These are phyloP conservation scores for Sinodicranocentrus sp. DNA, from an alignment of 2,888 invertebrate species.

Conservation along the genomic window DNA sequence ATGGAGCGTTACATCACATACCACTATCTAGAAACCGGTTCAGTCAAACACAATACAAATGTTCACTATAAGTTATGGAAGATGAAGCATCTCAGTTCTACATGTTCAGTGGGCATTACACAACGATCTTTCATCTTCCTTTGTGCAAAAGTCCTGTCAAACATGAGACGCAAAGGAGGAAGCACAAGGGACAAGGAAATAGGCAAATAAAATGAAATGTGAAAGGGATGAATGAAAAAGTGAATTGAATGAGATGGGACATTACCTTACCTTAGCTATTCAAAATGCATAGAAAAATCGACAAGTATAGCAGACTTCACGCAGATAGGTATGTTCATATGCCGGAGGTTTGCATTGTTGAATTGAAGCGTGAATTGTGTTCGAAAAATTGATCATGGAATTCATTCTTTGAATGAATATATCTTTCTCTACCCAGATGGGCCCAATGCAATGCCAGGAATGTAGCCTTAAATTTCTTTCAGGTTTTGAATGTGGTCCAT, in stretches of 20 bases:
- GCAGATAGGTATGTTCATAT: not conserved
- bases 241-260: conserved; percentile 65
- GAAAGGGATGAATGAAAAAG: conserved; percentile 70
- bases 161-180: conserved; percentile 51
- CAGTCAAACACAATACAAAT: not conserved
- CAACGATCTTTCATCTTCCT: conserved; percentile 51
- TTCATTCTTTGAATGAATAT: conserved; percentile 4
- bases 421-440: not conserved
- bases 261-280: conserved; percentile 50
- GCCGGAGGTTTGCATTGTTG: not conserved
- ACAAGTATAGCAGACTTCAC: no score
- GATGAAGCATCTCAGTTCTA: not conserved
- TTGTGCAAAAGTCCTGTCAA: conserved; percentile 56
- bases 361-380: not conserved
- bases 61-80: not conserved
- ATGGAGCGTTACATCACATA: conserved; percentile 6
- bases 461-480: not conserved
- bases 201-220: conserved; percentile 68
- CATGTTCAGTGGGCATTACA: conserved; percentile 41
- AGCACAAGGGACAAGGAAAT: conserved; percentile 50
- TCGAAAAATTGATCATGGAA: conserved; percentile 5
- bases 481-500: conserved; percentile 9
- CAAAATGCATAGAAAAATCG: not conserved
- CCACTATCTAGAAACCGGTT: not conserved
- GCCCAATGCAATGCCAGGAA: not conserved